Evolutionary conservation across 2,888 invertebrate species (phyloP), one percentile per base, ranked within the genome.

Genomic region (Conchocele bisecta): DNA sequence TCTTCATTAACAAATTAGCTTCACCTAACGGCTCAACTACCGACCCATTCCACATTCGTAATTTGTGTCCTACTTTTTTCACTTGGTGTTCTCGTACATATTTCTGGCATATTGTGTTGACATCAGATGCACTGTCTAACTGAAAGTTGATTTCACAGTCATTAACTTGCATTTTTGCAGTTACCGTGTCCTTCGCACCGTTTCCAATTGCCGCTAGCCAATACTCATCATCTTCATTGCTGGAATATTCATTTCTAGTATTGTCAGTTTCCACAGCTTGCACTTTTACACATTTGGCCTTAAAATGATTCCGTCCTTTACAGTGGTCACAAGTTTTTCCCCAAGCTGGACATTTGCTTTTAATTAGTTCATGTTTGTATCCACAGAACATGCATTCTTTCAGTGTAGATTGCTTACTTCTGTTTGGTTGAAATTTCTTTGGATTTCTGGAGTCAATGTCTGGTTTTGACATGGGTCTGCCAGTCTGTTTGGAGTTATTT

Each of bases 341-440:
- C 57, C 66, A 82, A n/a, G 78, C 75, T 29, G 75, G 78, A 60
- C 74, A 79, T 17, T 61, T 59, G 26, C 69, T 60, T 37, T 70
- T 75, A 11, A 57, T 46, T 35, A 26, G 28, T 24, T 63, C 74
- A 68, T 76, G 79, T 29, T 28, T 48, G n/a, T 54, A 50, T 11
- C 76, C 75, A 68, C 76, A 79, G 24, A 73, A 73, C 20, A 53
- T 60, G 29, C 75, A 76, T 57, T 56, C 46, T 20, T 48, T 46
- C 7, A 22, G 39, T 39, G 26, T 33, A 9, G 24, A 28, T 57
- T 13, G 24, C 15, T 15, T 26, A 24, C 13, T 26, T n/a, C 22
- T 59, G 6, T 44, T 31, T 1, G 11, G 24, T n/a, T n/a, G n/a
- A n/a, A n/a, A n/a, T n/a, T n/a, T n/a, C n/a, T n/a, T n/a, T n/a